phyloP scores from a whole-genome alignment of 1,140 invertebrate genomes.

The Cotesia vestalis region DNA sequence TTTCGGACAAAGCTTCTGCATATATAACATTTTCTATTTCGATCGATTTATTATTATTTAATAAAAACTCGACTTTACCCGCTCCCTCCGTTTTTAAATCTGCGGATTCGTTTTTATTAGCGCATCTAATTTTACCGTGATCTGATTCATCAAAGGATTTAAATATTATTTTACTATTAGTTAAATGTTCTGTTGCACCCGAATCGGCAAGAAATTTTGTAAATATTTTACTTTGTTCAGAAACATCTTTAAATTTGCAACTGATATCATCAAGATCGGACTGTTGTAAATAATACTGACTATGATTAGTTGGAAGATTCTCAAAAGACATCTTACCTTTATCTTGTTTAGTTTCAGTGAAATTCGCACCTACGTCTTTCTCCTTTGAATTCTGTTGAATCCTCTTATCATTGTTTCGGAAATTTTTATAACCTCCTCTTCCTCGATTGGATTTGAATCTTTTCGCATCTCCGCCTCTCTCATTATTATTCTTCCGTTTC shows the following conservation, averaged over 20 bases:
- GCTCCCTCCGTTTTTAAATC: constrained; percentile 28
- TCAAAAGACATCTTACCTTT: too few relatives aligned
- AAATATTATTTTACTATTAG: constrained; percentile 36
- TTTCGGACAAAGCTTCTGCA: constrained; percentile 24
- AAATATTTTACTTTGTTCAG: constrained; percentile 2
- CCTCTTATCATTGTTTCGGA: too few relatives aligned
- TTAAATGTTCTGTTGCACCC: constrained; percentile 37
- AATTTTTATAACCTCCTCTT: too few relatives aligned
- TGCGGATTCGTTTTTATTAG: constrained; percentile 31
- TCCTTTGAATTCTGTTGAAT: too few relatives aligned
- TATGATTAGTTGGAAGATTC: too few relatives aligned
- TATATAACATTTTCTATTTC: constrained; percentile 30
- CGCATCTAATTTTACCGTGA: constrained; percentile 29
- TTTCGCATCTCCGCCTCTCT: too few relatives aligned
- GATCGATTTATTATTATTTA: constrained; percentile 5
- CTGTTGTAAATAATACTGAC: too few relatives aligned
- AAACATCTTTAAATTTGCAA: neutral
- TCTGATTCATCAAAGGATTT: constrained; percentile 31
- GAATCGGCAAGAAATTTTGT: constrained; percentile 38
- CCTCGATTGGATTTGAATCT: too few relatives aligned
- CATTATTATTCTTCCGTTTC: too few relatives aligned
- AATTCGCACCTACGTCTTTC: too few relatives aligned
- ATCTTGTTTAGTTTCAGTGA: too few relatives aligned
- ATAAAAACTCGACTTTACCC: neutral
- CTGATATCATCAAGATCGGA: too few relatives aligned